Evolutionary conservation across 64 coral and sea anemone genomes (phyloP), one percentile per base, ranked within the genome.

Genomic region (Stichodactyla mertensii): DNA sequence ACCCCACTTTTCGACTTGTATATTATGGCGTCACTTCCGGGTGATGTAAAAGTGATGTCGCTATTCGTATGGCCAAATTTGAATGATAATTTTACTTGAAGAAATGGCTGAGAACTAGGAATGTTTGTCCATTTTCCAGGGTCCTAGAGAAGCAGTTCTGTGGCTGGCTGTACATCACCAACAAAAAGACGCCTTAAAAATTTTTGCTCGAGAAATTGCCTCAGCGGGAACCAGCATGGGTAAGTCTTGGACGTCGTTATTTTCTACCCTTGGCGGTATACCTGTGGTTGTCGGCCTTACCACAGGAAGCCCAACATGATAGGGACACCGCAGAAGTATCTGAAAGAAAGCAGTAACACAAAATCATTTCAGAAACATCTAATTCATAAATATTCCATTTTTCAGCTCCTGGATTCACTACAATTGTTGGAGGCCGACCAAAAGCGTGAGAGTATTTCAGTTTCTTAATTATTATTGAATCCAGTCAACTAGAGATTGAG

Each of bases 121-220:
- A 45, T 74, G 10, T 74, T 26, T 28, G n/a, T 10, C 12, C 24
- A 53, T 7, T 51, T 22, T 78, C 11, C 57, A 99, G 97, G 93
- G 88, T 28, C 88, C 93, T 13, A 92, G 97, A 28, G 97, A 99
- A 36, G 93, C 93, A 51, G 97, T 95, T 10, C 84, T 99, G 61
- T 99, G 97, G 97, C 88, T 99, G 45, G 97, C 97, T n/a, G 93
- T 93, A 16, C 97, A 99, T 82, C 97, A 99, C 60, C 97, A 99
- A 12, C 93, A 99, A 77, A 92, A 92, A 82, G 88, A 99, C 54
- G 97, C 97, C 1, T 55, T 95, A 36, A 92, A 90, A 61, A 82
- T 90, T 66, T 99, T 99, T 92, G 93, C 93, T 1, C 88, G 86
- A 79, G 97, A 99, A 89, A 92, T 99, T 57, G 97, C 97, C 77